phyloP scores from a whole-genome alignment of 2,797 vertebrate species.

The Sebastes steindachneri region DNA sequence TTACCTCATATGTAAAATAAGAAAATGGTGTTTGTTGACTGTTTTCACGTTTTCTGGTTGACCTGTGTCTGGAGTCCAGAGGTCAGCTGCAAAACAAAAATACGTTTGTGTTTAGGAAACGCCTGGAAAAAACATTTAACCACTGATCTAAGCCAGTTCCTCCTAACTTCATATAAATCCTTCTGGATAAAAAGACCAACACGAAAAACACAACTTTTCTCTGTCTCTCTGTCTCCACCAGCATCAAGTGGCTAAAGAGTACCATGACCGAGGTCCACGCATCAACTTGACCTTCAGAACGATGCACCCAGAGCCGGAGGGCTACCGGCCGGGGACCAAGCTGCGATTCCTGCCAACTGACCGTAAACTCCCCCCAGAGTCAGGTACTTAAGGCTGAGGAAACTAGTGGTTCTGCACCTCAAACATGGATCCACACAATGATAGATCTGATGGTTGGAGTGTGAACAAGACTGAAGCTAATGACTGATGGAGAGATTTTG shows the following conservation, averaged over 20 bases:
- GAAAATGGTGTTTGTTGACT: background rate
- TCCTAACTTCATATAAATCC: background rate
- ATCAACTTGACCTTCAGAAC: slow-evolving; percentile 96
- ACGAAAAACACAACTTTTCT: background rate
- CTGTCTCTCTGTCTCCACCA: slow-evolving; percentile 62
- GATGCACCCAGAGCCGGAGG: slow-evolving; percentile 82
- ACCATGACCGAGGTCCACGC: slow-evolving; percentile 91
- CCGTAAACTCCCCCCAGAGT: background rate
- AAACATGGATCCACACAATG: background rate
- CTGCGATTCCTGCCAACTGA: slow-evolving; percentile 36
- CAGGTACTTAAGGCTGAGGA: background rate
- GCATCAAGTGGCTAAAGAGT: slow-evolving; percentile 97
- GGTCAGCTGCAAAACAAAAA: slow-evolving; percentile 9
- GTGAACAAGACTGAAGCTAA: background rate
- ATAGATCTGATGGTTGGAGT: background rate
- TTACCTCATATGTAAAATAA: background rate
- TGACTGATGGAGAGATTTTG: background rate
- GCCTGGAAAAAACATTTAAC: background rate
- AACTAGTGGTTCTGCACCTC: background rate
- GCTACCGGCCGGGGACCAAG: slow-evolving; percentile 53
- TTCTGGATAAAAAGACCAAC: background rate
- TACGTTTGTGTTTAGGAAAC: background rate
- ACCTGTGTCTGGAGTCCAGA: background rate
- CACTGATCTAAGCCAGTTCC: background rate
- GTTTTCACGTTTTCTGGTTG: background rate